phyloP scores from a whole-genome alignment of 1,140 invertebrate species.

The Himalopsyche phryganea region DNA sequence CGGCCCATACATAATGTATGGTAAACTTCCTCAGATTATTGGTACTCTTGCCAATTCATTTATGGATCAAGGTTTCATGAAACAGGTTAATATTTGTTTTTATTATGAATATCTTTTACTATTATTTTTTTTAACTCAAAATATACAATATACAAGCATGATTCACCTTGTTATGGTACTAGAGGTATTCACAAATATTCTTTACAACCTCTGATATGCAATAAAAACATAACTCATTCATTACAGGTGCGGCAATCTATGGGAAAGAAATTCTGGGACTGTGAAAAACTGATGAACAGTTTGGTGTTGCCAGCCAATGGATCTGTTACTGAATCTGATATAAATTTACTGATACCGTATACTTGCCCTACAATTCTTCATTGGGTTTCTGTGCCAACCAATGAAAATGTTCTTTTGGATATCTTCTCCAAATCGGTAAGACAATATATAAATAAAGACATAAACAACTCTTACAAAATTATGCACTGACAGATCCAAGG shows the following conservation, averaged over 20 bases:
- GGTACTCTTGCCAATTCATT: constrained; percentile 45
- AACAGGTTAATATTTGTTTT: constrained; percentile 37
- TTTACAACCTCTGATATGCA: too few relatives aligned
- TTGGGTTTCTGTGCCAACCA: constrained; percentile 46
- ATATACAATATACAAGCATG: too few relatives aligned
- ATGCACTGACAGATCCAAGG: too few relatives aligned
- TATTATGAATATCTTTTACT: too few relatives aligned
- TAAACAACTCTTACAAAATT: too few relatives aligned
- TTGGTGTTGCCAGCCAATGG: constrained; percentile 39
- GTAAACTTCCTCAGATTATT: constrained; percentile 43
- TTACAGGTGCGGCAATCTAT: constrained; percentile 43
- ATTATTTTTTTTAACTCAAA: too few relatives aligned
- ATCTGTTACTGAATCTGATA: constrained; percentile 29
- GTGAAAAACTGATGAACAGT: constrained; percentile 39
- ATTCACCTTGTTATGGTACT: too few relatives aligned
- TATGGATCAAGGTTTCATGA: constrained; percentile 47
- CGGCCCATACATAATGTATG: constrained; percentile 41
- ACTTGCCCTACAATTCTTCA: constrained; percentile 46
- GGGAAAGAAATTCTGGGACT: constrained; percentile 49
- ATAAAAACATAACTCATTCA: too few relatives aligned
- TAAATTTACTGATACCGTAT: constrained; percentile 39
- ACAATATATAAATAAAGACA: constrained; percentile 4
- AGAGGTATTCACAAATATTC: too few relatives aligned
- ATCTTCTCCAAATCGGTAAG: constrained; percentile 47
- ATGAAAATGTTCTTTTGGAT: constrained; percentile 46